Evolutionary conservation across 2,888 invertebrate species (phyloP), one percentile per base, ranked within the genome.

Genomic region (Synergus itoensis): DNA sequence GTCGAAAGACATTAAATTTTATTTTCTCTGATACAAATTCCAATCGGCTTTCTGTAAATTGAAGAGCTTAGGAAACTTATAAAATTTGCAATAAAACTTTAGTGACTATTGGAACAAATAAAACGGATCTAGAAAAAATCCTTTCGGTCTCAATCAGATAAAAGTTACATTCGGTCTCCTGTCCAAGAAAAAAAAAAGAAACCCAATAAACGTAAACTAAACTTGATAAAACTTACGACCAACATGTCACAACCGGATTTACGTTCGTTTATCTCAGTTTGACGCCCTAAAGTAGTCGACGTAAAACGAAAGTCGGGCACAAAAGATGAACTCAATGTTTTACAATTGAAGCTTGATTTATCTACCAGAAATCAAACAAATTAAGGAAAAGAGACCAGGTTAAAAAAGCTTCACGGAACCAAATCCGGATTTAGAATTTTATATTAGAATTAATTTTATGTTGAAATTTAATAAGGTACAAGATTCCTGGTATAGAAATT

Each of bases 191-290:
- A 18, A 18, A 21, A 69, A 69, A 69, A 28, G 48, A 28, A 69
- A 48, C 5, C 48, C 28, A 69, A 48, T 69, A 69, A 69, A 69
- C 69, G 36, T 69, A 48, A 69, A 69, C 28, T 36, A 16, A 48
- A 48, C 69, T 45, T 48, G 21, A 69, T 45, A 28, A 69, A 69
- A 48, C 48, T 53, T 69, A 69, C 45, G 48, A 48, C 65, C 18
- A 43, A 53, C 48, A 21, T 28, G 48, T 45, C 43, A 43, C 41
- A 21, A 11, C 43, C 0, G 12, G 18, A 65, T 65, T n/a, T 65
- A 65, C 43, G 41, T 43, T 65, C 18, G 4, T 45, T 28, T 16
- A 8, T 65, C 40, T 41, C 2, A 48, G 9, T 48, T 53, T 69
- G 0, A 21, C 43, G 16, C 5, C 53, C 21, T 21, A 43, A 69